These are phyloP conservation scores for Strigamia crassipes DNA, from an alignment of 2,888 invertebrate species.

Conservation along the genomic window DNA sequence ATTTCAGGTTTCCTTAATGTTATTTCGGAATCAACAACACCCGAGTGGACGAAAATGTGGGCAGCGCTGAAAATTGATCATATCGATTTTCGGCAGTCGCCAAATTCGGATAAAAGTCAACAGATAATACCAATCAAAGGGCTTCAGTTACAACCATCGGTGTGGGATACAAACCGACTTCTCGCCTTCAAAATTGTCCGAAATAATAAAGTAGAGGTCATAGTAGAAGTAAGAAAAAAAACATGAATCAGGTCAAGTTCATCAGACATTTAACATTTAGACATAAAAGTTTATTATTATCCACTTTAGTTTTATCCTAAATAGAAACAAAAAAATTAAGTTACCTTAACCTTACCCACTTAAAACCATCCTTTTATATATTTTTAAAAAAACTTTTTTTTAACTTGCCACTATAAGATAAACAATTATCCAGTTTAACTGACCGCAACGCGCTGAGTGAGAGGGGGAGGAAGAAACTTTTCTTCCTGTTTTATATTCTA, in stretches of 20 bases:
- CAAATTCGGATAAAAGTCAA: neutral
- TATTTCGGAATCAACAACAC: neutral
- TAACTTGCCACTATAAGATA: neutral
- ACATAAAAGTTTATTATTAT: neutral
- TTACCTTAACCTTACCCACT: neutral
- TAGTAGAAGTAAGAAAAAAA: constrained; percentile 48
- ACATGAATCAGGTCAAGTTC: neutral
- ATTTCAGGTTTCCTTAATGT: neutral
- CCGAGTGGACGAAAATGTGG: neutral
- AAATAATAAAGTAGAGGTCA: constrained; percentile 44
- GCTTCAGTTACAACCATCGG: constrained; percentile 48
- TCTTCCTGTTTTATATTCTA: constrained; percentile 38
- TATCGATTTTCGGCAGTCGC: neutral
- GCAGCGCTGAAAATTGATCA: neutral
- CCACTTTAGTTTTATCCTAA: neutral
- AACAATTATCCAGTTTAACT: constrained; percentile 30
- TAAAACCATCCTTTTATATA: neutral
- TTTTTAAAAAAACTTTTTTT: constrained; percentile 23
- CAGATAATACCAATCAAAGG: constrained; percentile 3
- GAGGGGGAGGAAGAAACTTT: neutral
- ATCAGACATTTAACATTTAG: neutral
- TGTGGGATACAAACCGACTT: constrained; percentile 48
- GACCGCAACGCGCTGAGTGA: constrained; percentile 39
- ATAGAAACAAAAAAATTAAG: neutral
- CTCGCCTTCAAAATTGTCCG: constrained; percentile 49